phyloP scores from a whole-genome alignment of 2,888 invertebrate species.

The Cataglyphis albicans region DNA sequence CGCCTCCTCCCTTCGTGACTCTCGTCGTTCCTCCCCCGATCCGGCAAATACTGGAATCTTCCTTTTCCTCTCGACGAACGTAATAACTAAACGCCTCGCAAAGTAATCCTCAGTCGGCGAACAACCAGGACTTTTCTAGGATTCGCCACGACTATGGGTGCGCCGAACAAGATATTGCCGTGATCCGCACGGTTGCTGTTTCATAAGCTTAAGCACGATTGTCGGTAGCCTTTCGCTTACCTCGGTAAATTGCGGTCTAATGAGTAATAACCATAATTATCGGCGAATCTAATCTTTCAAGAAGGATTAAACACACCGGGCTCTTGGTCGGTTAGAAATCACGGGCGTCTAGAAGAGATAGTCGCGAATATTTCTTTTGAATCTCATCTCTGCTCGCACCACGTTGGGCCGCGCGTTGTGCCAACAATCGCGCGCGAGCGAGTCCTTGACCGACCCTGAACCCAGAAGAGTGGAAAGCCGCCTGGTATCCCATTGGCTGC shows the following conservation, averaged over 20 bases:
- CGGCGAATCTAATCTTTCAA: conserved; percentile 46
- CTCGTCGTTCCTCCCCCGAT: neutral
- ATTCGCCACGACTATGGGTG: neutral
- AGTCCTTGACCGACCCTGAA: conserved; percentile 86
- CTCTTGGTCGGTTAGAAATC: conserved; percentile 26
- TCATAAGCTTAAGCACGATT: conserved; percentile 14
- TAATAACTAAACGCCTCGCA: conserved; percentile 35
- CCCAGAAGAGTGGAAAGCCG: conserved; percentile 81
- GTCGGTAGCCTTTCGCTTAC: conserved; percentile 38
- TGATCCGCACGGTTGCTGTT: neutral
- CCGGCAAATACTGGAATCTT: conserved; percentile 37
- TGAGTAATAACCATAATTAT: conserved; percentile 67
- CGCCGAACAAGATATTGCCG: conserved; percentile 1
- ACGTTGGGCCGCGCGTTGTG: conserved; percentile 46
- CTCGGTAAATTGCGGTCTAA: conserved; percentile 62
- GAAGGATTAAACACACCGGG: conserved; percentile 49
- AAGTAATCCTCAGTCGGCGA: conserved; percentile 37
- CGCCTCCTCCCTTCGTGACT: conserved; percentile 6
- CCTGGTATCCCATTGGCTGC: conserved; percentile 74
- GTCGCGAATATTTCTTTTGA: conserved; percentile 16
- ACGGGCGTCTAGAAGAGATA: conserved; percentile 1
- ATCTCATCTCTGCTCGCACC: conserved; percentile 19
- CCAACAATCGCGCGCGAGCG: conserved; percentile 68
- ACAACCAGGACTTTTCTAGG: conserved; percentile 26
- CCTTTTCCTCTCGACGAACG: conserved; percentile 14